A percentile compares a stretch with the other conserved stretches of the same genome.
Evolutionary conservation across 2,888 invertebrate genomes (phyloP).

Genomic region (Notocelia uddmanniana): DNA sequence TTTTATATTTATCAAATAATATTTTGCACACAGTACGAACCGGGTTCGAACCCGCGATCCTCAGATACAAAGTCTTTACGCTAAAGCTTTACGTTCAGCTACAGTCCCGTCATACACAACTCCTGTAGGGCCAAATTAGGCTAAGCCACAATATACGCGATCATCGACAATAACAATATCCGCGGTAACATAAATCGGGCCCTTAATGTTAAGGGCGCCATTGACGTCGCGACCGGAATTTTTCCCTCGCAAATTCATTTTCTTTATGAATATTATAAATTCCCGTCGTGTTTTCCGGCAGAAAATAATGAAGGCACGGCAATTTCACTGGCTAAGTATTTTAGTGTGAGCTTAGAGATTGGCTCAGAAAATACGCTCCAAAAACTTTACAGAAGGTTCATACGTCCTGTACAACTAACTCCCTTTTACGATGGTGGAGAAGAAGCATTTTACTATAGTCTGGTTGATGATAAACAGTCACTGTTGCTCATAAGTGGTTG

Average conservation of each 20-base stretch:
- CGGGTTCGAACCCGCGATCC: too few species aligned
- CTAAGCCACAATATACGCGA: constrained; percentile 7
- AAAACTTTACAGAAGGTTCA: not conserved
- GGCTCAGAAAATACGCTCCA: constrained; percentile 20
- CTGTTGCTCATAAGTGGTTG: too few species aligned
- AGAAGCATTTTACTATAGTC: too few species aligned
- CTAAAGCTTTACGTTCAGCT: too few species aligned
- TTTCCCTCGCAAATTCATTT: constrained; percentile 60
- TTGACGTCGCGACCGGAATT: constrained; percentile 38
- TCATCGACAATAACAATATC: constrained; percentile 34
- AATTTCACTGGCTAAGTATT: constrained; percentile 49
- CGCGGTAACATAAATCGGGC: constrained; percentile 36
- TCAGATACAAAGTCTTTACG: too few species aligned
- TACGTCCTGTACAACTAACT: not conserved
- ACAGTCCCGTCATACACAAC: not conserved
- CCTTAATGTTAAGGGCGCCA: constrained; percentile 39
- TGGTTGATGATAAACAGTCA: too few species aligned
- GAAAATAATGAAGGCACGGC: constrained; percentile 54
- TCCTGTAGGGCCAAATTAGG: not conserved
- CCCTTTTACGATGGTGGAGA: too few species aligned
- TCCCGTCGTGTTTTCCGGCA: constrained; percentile 58
- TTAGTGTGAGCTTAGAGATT: constrained; percentile 47
- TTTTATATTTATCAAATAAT: too few species aligned
- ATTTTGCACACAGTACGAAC: too few species aligned
- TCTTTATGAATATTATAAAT: constrained; percentile 70